Conservation (phyloP, 1,140 invertebrate species). For the Drosophila parvula region DNA sequence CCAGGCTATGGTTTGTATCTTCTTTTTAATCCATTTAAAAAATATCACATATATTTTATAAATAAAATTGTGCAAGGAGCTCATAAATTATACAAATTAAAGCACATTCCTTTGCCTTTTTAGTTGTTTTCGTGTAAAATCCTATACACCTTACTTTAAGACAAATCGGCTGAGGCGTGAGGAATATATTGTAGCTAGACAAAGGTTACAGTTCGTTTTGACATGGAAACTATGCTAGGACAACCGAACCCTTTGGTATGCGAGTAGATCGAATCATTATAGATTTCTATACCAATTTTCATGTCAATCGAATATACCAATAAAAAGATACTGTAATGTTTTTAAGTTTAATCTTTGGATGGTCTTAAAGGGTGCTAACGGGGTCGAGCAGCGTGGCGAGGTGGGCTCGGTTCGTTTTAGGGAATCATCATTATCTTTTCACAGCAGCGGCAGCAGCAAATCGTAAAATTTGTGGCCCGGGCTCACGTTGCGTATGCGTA, state of each 20-base stretch:
- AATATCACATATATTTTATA: background rate
- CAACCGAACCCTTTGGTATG: background rate
- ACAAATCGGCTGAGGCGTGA: background rate
- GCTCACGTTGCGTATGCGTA: slow-evolving; percentile 65
- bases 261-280: background rate
- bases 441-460: slow-evolving; percentile 46
- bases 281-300: background rate
- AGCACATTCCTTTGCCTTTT: no score
- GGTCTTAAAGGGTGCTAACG: background rate
- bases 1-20: background rate
- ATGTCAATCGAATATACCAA: background rate
- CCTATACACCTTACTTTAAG: background rate
- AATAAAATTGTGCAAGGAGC: no score
- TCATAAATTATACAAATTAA: no score
- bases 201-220: background rate
- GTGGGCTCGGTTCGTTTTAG: slow-evolving; percentile 27
- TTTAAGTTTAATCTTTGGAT: no score
- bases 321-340: no score
- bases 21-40: background rate
- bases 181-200: background rate
- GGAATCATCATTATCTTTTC: slow-evolving; percentile 59
- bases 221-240: background rate
- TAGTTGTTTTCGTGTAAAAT: no score
- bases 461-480: slow-evolving; percentile 55
- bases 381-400: background rate